A percentile compares a stretch with the other conserved stretches of the same genome.
Conservation (phyloP, 1,140 invertebrate genomes). For the fruit fly (Drosophila melanogaster) region DNA sequence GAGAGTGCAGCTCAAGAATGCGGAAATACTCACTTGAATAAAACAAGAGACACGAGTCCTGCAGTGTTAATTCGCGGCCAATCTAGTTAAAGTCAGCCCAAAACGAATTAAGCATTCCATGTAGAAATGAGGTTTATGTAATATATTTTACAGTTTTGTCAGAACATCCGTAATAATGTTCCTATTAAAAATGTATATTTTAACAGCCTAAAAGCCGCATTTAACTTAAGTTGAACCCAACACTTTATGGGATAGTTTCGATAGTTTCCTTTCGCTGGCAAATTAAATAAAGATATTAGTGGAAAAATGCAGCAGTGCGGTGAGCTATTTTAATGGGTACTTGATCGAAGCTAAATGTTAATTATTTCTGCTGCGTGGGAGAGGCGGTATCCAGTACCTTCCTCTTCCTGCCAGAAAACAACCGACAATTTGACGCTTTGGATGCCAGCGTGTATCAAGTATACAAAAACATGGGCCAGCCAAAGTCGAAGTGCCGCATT, state of each 20-base stretch:
- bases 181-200: too few relatives aligned
- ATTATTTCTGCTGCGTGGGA: slow-evolving; percentile 13
- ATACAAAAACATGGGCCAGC: too few relatives aligned
- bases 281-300: slow-evolving; percentile 14
- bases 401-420: slow-evolving; percentile 15
- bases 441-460: not conserved
- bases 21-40: slow-evolving; percentile 36
- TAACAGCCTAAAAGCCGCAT: too few relatives aligned
- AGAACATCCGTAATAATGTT: too few relatives aligned
- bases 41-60: slow-evolving; percentile 47
- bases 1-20: slow-evolving; percentile 17
- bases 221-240: too few relatives aligned
- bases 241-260: too few relatives aligned
- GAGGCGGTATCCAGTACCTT: not conserved
- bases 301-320: not conserved
- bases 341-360: slow-evolving; percentile 2
- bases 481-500: slow-evolving; percentile 23
- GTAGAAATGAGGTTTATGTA: too few relatives aligned
- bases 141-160: too few relatives aligned
- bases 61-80: slow-evolving; percentile 36
- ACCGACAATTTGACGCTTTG: slow-evolving; percentile 15
- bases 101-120: too few relatives aligned
- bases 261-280: too few relatives aligned
- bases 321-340: slow-evolving; percentile 1
- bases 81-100: slow-evolving; percentile 28